Conservation (phyloP, 2,888 invertebrate genomes). For the Tuta absoluta region DNA sequence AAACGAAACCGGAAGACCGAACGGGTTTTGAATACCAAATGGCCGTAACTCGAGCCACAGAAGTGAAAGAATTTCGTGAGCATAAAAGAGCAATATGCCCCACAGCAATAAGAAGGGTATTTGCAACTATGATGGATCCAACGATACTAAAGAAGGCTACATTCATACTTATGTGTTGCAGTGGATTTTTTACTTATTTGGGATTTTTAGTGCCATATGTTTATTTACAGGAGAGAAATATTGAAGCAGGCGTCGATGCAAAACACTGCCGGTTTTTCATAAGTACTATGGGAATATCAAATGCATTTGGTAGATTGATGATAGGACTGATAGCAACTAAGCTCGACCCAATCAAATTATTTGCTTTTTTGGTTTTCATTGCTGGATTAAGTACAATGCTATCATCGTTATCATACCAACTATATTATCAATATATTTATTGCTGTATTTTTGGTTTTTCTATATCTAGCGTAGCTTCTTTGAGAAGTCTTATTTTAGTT, state of each 20-base stretch:
- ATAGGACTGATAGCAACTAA: constrained; percentile 27
- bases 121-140: constrained; percentile 33
- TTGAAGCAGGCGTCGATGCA: constrained; percentile 26
- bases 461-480: constrained; percentile 22
- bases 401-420: constrained; percentile 23
- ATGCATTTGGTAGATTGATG: constrained; percentile 28
- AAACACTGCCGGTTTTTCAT: constrained; percentile 28
- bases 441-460: constrained; percentile 29
- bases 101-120: constrained; percentile 31
- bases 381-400: constrained; percentile 26
- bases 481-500: constrained; percentile 31
- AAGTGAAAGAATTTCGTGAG: constrained; percentile 27
- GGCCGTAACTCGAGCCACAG: constrained; percentile 31
- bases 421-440: constrained; percentile 30
- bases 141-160: constrained; percentile 26
- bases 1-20: constrained; percentile 47
- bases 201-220: constrained; percentile 33
- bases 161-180: constrained; percentile 27
- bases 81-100: constrained; percentile 21
- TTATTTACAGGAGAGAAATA: constrained; percentile 29
- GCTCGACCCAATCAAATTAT: constrained; percentile 27
- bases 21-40: constrained; percentile 61
- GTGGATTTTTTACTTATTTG: constrained; percentile 26
- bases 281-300: constrained; percentile 29
- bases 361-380: neutral